phyloP scores from a whole-genome alignment of 2,113 vertebrate species.

The Cebus imitator region DNA sequence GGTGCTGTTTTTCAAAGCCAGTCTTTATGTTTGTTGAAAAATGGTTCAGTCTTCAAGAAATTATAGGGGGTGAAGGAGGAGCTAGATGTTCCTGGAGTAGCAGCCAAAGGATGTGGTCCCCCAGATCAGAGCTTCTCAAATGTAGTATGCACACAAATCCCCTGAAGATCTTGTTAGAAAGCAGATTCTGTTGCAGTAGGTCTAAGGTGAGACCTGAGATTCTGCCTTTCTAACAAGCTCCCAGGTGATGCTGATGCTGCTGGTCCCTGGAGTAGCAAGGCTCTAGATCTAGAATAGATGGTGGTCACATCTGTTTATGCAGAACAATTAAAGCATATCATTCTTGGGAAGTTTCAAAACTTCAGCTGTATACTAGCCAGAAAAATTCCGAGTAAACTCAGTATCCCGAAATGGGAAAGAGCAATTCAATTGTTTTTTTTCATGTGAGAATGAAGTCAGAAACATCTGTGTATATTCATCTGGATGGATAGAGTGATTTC shows the following conservation, averaged over 20 bases:
- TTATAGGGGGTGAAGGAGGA: not conserved
- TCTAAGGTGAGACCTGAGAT: not conserved
- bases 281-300: not conserved
- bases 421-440: constrained; percentile 31
- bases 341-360: constrained; percentile 46
- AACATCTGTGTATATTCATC: constrained; percentile 58
- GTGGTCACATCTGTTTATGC: not conserved
- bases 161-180: not conserved
- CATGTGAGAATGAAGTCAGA: constrained; percentile 48
- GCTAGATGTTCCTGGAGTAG: not conserved
- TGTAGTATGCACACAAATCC: not conserved
- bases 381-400: constrained; percentile 57
- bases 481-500: constrained; percentile 25
- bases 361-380: constrained; percentile 25
- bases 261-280: not conserved
- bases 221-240: not conserved
- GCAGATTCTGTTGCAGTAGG: not conserved
- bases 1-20: constrained; percentile 5
- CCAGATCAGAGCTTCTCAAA: not conserved
- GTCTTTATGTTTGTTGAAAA: constrained; percentile 46
- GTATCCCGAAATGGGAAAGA: constrained; percentile 40
- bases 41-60: constrained; percentile 1
- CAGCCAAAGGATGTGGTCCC: not conserved
- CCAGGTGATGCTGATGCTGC: not conserved
- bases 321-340: constrained; percentile 4